phyloP scores from a whole-genome alignment of 2,797 vertebrate genomes.

The Chromis chromis region DNA sequence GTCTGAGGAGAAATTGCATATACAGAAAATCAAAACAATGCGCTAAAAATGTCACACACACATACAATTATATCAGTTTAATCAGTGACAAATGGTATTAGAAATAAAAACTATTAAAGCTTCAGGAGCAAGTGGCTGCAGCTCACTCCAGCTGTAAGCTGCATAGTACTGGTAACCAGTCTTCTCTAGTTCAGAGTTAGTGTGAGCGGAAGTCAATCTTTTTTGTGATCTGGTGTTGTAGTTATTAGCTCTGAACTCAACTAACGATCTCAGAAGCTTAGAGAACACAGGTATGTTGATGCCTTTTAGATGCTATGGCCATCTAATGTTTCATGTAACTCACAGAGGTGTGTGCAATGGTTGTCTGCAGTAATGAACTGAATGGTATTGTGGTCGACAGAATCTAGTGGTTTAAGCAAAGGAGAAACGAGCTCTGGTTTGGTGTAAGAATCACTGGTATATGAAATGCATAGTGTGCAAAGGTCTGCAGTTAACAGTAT shows the following conservation, averaged over 20 bases:
- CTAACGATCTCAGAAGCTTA: background rate
- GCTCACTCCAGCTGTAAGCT: background rate
- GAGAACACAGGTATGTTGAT: background rate
- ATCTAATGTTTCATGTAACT: background rate
- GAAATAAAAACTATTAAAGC: background rate
- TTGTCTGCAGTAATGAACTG: background rate
- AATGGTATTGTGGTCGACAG: background rate
- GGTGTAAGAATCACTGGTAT: too few species aligned
- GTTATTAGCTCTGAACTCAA: too few species aligned
- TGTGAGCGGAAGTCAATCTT: too few species aligned
- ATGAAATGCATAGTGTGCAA: background rate
- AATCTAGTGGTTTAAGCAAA: background rate
- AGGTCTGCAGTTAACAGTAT: background rate
- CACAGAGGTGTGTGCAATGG: background rate
- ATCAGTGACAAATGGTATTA: background rate
- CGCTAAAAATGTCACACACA: too few species aligned
- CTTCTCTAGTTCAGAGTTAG: too few species aligned
- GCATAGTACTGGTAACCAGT: too few species aligned
- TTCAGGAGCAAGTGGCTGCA: too few species aligned
- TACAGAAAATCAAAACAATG: background rate
- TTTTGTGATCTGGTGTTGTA: background rate
- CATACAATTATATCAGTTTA: too few species aligned
- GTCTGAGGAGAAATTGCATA: too few species aligned
- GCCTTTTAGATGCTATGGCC: background rate
- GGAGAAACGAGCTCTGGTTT: too few species aligned